These are phyloP conservation scores for Eupleurogrammus muticus DNA, from an alignment of 2,797 vertebrate species.

Conservation along the genomic window DNA sequence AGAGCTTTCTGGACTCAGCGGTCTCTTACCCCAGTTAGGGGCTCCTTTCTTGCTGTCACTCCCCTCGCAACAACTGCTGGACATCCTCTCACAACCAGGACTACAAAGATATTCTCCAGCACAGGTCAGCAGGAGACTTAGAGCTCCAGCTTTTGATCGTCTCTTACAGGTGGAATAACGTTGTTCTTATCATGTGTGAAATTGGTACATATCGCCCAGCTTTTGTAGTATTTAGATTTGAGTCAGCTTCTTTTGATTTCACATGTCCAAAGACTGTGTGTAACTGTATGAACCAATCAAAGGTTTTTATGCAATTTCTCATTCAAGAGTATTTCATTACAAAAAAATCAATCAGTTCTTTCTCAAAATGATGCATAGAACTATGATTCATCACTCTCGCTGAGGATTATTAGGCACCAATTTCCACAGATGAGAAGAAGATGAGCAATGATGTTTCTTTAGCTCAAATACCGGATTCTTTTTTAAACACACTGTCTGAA, in stretches of 20 bases:
- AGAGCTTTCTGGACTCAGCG: conserved; percentile 81
- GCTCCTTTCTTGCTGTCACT: conserved; percentile 85
- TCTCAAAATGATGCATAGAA: conserved; percentile 7
- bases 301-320: no score
- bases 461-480: background rate
- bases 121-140: conserved; percentile 85
- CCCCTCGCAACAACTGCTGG: conserved; percentile 81
- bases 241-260: background rate
- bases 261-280: background rate
- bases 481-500: background rate
- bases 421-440: background rate
- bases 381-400: background rate
- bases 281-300: background rate
- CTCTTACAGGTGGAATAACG: background rate
- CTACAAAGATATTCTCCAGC: conserved; percentile 82
- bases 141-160: background rate
- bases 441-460: background rate
- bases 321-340: background rate
- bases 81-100: conserved; percentile 83
- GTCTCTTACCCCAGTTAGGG: conserved; percentile 86
- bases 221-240: background rate
- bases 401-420: no score
- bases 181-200: background rate
- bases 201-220: background rate
- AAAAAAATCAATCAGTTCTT: conserved; percentile 7